Evolutionary conservation across 2,113 vertebrate species (phyloP).

Genomic region (Cheirogaleus medius): DNA sequence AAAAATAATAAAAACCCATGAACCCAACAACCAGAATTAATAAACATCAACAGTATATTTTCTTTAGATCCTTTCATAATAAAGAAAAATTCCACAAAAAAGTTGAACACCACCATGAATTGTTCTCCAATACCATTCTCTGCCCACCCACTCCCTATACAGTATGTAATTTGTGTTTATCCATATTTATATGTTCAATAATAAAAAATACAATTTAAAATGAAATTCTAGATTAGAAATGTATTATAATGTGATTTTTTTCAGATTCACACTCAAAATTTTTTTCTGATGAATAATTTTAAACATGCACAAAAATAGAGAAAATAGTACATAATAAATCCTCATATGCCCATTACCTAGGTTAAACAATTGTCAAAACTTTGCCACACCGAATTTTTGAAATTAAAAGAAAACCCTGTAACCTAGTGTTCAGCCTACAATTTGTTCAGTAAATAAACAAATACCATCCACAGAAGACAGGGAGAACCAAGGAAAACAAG

Average conservation of each 20-base stretch:
- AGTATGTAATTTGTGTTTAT: neutral
- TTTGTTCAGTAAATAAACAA: neutral
- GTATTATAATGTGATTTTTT: neutral
- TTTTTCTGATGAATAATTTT: conserved; percentile 39
- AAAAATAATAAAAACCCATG: neutral
- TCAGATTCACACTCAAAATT: neutral
- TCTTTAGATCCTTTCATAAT: neutral
- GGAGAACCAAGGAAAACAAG: neutral
- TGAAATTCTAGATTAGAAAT: conserved; percentile 23
- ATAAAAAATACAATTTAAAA: conserved; percentile 21
- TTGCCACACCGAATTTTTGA: neutral
- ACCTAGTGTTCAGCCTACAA: neutral
- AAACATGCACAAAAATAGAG: conserved; percentile 6
- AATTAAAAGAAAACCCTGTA: neutral
- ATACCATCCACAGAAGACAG: neutral
- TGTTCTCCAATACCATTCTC: neutral
- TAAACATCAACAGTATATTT: neutral
- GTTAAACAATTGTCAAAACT: conserved; percentile 13
- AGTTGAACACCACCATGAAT: neutral
- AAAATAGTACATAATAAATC: neutral
- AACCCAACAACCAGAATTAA: conserved; percentile 26
- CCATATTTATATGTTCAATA: neutral
- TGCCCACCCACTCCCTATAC: neutral
- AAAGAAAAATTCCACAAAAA: neutral
- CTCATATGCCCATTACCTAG: neutral